Evolutionary conservation across 2,797 vertebrate species (phyloP).

Genomic region (Natrix natrix): DNA sequence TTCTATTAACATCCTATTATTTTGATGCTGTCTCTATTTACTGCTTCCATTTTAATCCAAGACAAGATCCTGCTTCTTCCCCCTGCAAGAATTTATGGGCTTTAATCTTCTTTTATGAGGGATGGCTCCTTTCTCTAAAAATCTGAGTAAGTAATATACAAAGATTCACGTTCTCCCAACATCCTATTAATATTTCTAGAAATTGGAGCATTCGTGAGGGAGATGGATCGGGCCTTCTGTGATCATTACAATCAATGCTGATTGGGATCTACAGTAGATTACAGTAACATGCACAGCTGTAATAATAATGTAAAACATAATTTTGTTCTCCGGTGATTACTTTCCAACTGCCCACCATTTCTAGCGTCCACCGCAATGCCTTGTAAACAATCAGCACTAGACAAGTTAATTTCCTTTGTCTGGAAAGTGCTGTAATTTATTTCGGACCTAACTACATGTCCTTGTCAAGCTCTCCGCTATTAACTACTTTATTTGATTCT

Average conservation of each 20-base stretch:
- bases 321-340: constrained; percentile 40
- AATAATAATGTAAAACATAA: constrained; percentile 22
- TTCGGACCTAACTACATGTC: constrained; percentile 6
- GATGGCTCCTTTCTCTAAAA: constrained; percentile 65
- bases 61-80: constrained; percentile 64
- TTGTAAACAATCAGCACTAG: background rate
- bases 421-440: constrained; percentile 22
- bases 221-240: background rate
- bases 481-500: constrained; percentile 31
- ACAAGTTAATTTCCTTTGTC: constrained; percentile 26
- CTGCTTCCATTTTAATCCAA: constrained; percentile 67
- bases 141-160: constrained; percentile 66
- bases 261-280: constrained; percentile 12
- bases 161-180: constrained; percentile 58
- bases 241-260: background rate
- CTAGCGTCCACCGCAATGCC: constrained; percentile 20
- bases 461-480: constrained; percentile 28
- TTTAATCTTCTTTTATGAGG: constrained; percentile 72
- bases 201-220: constrained; percentile 48
- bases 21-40: constrained; percentile 67
- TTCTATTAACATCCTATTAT: constrained; percentile 64
- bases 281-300: background rate
- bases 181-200: constrained; percentile 66
- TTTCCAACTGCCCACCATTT: constrained; percentile 5
- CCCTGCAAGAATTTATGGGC: constrained; percentile 69